Evolutionary conservation across 2,888 invertebrate species (phyloP).

Genomic region (Drosophila greeni): DNA sequence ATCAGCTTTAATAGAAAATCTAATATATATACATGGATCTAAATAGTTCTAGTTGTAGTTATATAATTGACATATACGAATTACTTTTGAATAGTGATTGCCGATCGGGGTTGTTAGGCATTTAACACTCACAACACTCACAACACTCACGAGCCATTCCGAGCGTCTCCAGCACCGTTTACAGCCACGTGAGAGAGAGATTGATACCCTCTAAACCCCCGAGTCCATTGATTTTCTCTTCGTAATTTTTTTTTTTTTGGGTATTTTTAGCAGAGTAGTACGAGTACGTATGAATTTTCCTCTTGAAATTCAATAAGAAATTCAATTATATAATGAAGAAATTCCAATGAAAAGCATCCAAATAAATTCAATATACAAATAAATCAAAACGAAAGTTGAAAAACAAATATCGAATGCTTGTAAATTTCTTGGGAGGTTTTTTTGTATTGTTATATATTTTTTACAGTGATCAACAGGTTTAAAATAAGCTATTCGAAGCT

Average conservation of each 20-base stretch:
- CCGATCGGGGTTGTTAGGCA: constrained; percentile 62
- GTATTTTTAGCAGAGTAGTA: constrained; percentile 32
- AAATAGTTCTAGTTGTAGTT: constrained; percentile 47
- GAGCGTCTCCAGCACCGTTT: constrained; percentile 33
- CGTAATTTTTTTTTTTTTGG: constrained; percentile 14
- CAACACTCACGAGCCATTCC: constrained; percentile 18
- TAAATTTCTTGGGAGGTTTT: background rate
- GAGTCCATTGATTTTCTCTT: constrained; percentile 1
- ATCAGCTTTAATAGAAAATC: constrained; percentile 69
- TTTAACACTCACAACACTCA: constrained; percentile 57
- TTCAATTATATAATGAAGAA: constrained; percentile 37
- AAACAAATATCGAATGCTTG: constrained; percentile 1
- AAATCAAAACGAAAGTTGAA: constrained; percentile 38
- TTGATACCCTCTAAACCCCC: constrained; percentile 14
- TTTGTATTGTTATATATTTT: background rate
- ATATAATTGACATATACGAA: constrained; percentile 44
- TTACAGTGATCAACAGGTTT: background rate
- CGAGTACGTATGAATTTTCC: constrained; percentile 56
- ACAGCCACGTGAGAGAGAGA: constrained; percentile 21
- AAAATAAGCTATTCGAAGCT: background rate
- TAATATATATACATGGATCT: constrained; percentile 50
- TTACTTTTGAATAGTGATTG: constrained; percentile 48
- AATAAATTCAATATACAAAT: constrained; percentile 47
- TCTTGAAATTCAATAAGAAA: constrained; percentile 65
- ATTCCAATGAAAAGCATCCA: constrained; percentile 28